Base-by-base conservation (phyloP, 1,140 invertebrate species). In the Caenorhabditis inopinata region DNA sequence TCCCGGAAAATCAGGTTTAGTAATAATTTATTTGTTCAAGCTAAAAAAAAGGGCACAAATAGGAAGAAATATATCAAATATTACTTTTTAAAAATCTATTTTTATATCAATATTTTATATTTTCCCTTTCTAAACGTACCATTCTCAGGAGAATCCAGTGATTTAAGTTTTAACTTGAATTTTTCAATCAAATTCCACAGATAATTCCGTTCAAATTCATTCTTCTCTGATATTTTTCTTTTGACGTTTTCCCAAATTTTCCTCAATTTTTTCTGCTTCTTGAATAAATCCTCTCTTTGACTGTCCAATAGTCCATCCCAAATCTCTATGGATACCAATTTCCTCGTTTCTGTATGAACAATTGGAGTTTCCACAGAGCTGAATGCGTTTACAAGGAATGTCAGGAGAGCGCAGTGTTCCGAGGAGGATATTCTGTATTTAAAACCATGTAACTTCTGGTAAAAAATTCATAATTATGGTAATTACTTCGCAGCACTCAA, bases 381-480 rank as follows among this genome's bases (percentile, higher is more conserved):
- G 83, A 98, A 97, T 88, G 95, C 95, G 88, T 98, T 95, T 89
- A 96, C 96, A 0, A 99, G 89, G 89, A 98, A 97, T 12, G 96
- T 91, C 4, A 98, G 90, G 38, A 98, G 86, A 0, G 93, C 92
- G 0, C 93, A 95, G 87, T 96, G 94, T 89, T 98, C 95, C 16
- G 32, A 38, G 25, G 58, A 25, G 58, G 9, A 9, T 4, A 68
- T 2, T 68, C 58, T 68, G 58, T 4, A n/a, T n/a, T n/a, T n/a
- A n/a, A n/a, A n/a, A n/a, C n/a, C n/a, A n/a, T n/a, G n/a, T n/a
- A n/a, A n/a, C n/a, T n/a, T n/a, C n/a, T n/a, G n/a, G n/a, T n/a
- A n/a, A n/a, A n/a, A n/a, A n/a, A n/a, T n/a, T n/a, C n/a, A n/a
- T n/a, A n/a, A n/a, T n/a, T n/a, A n/a, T n/a, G n/a, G n/a, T n/a